Base-by-base conservation (phyloP, 2,113 vertebrate species). In the Macrotus californicus region DNA sequence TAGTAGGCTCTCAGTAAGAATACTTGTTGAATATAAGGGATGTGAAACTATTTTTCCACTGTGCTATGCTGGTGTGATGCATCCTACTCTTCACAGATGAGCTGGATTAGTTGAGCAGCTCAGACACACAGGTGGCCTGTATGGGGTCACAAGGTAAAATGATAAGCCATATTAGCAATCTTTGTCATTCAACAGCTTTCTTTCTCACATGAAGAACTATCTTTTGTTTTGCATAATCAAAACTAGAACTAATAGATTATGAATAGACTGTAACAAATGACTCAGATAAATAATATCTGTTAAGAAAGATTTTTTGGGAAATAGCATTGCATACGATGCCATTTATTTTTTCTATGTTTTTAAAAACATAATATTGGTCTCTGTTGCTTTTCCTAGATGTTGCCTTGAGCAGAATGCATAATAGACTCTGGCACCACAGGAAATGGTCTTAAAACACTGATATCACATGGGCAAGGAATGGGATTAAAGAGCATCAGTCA, bases 181-280 rank as follows among this genome's bases (percentile, higher is more conserved):
- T 87, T 91, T 93, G 29, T 54, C 12, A 31, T 66, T 22, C 13
- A 72, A 14, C 22, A 43, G 13, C 72, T 50, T 18, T 72, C 76
- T 61, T 66, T 79, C 7, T 15, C 50, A 50, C 39, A 7, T 26
- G 82, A 85, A 66, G n/a, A 59, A 34, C 48, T 69, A 6, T 61
- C 31, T 77, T 87, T 86, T 86, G 34, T 85, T 89, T 64, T 69
- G 31, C 21, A 81, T 75, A 54, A 56, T 95, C n/a, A 70, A 83
- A 86, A 80, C 56, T 72, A 64, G n/a, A 87, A 80, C 77, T 67
- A 76, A 41, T 34, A 81, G 39, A 48, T 29, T 87, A 7, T 61
- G 16, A 50, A 61, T n/a, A 91, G 54, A 76, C n/a, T 90, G 10
- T 76, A 85, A 80, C 39, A 94, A 90, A 87, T 84, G 43, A 94